Conservation (phyloP, 2,113 vertebrate genomes). For the Eretmochelys imbricata region DNA sequence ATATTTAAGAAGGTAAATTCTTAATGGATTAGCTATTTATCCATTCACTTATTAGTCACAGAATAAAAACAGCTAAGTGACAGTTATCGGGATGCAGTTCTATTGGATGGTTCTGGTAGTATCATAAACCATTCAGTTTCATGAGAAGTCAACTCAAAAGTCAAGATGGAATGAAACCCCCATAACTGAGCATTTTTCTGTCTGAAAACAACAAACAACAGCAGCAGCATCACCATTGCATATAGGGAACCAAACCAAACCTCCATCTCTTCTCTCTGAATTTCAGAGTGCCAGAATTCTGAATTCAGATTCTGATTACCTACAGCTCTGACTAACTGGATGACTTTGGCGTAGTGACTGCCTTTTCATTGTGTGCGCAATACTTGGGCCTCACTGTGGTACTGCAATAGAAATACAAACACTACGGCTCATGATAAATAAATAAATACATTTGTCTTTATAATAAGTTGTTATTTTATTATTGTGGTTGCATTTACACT, state of each 20-base stretch:
- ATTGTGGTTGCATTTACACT: too few species aligned
- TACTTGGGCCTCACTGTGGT: background rate
- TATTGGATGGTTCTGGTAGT: background rate
- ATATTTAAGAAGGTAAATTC: background rate
- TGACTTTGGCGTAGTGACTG: background rate
- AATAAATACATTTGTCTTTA: background rate
- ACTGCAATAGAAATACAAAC: background rate
- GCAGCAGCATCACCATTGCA: background rate
- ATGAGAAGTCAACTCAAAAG: background rate
- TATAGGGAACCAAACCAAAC: background rate
- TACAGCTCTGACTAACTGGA: background rate
- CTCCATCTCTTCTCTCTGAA: background rate
- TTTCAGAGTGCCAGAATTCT: background rate
- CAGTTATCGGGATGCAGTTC: background rate
- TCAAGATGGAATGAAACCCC: background rate
- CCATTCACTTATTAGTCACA: background rate
- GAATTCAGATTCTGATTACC: background rate
- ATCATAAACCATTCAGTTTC: background rate
- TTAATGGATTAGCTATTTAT: background rate
- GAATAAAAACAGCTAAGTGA: background rate
- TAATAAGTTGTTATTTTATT: background rate
- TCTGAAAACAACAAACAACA: background rate
- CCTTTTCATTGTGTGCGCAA: background rate
- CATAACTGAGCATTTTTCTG: background rate
- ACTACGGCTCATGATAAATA: background rate